phyloP scores from a whole-genome alignment of 2,113 vertebrate genomes.

The Bubalus kerabau region DNA sequence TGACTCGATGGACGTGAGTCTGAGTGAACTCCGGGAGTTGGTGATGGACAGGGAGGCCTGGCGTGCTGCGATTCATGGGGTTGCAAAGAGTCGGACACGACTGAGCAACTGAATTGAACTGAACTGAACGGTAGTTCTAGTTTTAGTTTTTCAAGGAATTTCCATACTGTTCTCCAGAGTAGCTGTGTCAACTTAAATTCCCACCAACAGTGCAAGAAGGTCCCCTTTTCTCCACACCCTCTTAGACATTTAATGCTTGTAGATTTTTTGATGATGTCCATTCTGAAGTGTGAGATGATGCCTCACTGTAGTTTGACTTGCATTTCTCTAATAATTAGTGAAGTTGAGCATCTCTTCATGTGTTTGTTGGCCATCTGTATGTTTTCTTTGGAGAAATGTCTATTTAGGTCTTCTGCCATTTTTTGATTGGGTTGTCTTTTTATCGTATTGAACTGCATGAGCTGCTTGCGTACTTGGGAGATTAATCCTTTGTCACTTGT shows the following conservation, averaged over 20 bases:
- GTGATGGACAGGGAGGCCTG: no score
- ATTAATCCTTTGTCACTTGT: not conserved
- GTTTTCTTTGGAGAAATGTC: not conserved
- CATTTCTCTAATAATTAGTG: not conserved
- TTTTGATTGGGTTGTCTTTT: not conserved
- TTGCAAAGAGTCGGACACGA: no score
- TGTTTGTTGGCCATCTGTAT: not conserved
- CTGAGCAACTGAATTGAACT: no score
- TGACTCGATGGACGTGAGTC: no score
- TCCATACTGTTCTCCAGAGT: not conserved
- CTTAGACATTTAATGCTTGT: not conserved
- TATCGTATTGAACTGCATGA: not conserved
- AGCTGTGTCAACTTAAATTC: not conserved
- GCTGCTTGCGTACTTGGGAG: not conserved
- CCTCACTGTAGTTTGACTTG: not conserved
- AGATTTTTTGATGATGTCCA: not conserved
- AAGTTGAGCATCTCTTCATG: not conserved
- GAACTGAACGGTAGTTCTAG: not conserved
- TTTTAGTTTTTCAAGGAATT: not conserved
- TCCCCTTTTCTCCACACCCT: not conserved
- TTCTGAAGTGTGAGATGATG: not conserved
- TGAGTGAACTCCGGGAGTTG: no score
- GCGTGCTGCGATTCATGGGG: no score
- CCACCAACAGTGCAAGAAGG: not conserved
- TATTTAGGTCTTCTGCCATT: no score